Percentiles rank a stretch among this genome's conserved stretches.
Conservation (phyloP, 2,888 invertebrate species). For the Hipparchia semele region DNA sequence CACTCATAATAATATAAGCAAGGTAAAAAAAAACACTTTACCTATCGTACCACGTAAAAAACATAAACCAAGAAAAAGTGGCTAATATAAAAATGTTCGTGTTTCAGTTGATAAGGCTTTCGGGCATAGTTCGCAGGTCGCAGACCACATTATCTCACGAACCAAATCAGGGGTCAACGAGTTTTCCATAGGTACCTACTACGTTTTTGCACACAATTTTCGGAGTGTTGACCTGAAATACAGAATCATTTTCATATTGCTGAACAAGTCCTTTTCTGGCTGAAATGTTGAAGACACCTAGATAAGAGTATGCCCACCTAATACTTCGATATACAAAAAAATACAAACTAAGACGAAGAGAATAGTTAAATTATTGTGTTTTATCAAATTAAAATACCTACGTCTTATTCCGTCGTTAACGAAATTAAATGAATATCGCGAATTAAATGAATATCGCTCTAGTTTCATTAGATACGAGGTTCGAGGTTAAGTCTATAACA, state of each 20-base stretch:
- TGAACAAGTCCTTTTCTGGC: neutral
- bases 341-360: no score
- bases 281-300: neutral
- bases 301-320: no score
- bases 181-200: constrained; percentile 37
- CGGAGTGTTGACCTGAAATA: constrained; percentile 34
- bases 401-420: no score
- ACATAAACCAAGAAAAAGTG: constrained; percentile 33
- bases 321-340: neutral
- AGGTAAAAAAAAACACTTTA: constrained; percentile 7
- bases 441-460: no score
- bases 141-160: constrained; percentile 62
- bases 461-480: no score
- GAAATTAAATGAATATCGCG: no score
- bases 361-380: no score
- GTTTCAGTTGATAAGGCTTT: constrained; percentile 51
- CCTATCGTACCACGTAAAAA: constrained; percentile 19
- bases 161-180: constrained; percentile 59
- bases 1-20: neutral
- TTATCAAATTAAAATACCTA: no score
- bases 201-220: constrained; percentile 47
- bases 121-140: constrained; percentile 44
- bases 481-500: no score
- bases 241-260: neutral
- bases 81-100: constrained; percentile 45